Evolutionary conservation across 2,797 vertebrate species (phyloP).

Genomic region (Buceros bicornis): DNA sequence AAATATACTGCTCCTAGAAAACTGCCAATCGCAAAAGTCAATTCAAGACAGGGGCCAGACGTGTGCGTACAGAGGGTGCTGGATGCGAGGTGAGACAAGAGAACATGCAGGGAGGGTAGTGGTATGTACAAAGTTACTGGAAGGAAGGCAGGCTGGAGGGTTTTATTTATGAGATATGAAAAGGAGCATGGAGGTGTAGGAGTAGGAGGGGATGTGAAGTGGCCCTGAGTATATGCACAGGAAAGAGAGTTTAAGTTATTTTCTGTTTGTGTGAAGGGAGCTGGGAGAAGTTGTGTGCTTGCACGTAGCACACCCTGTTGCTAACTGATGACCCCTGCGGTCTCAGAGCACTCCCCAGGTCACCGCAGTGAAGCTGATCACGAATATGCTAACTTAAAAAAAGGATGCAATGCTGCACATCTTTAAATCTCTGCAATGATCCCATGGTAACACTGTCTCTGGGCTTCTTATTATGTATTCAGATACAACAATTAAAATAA

Average conservation of each 20-base stretch:
- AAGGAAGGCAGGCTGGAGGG: constrained; percentile 35
- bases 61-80: background rate
- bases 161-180: constrained; percentile 61
- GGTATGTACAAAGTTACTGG: background rate
- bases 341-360: background rate
- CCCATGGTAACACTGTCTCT: constrained; percentile 57
- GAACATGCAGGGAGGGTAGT: background rate
- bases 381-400: background rate
- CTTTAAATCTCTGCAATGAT: constrained; percentile 12
- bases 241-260: constrained; percentile 22
- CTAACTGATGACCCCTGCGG: background rate
- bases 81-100: background rate
- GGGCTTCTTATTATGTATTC: constrained; percentile 24
- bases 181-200: constrained; percentile 60
- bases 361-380: background rate
- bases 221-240: constrained; percentile 24
- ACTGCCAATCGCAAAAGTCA: background rate
- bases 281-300: background rate
- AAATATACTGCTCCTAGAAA: background rate
- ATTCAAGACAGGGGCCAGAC: background rate
- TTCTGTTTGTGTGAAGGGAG: background rate
- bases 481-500: constrained; percentile 54
- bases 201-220: constrained; percentile 66
- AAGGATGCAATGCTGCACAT: background rate
- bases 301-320: background rate